These are phyloP conservation scores for Etheostoma cragini DNA, from an alignment of 2,113 vertebrate genomes.

Conservation along the genomic window DNA sequence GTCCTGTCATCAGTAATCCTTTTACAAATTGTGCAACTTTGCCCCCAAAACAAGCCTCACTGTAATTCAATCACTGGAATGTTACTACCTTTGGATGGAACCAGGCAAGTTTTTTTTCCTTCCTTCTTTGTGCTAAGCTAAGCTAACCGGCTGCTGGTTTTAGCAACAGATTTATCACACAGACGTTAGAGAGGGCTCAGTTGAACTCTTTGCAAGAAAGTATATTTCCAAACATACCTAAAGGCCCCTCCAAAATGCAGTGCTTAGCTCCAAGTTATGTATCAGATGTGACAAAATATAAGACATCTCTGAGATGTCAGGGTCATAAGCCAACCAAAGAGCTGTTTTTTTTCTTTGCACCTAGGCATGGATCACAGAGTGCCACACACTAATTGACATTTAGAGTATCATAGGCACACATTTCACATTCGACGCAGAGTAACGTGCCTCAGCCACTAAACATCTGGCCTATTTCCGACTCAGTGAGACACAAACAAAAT, in stretches of 20 bases:
- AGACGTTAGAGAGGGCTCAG: background rate
- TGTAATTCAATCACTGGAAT: too few relatives aligned
- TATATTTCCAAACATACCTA: background rate
- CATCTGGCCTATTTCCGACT: slow-evolving; percentile 66
- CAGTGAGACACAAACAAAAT: slow-evolving; percentile 52
- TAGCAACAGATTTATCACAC: background rate
- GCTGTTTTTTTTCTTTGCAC: background rate
- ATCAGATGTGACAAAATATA: slow-evolving; percentile 25
- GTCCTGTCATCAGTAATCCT: background rate
- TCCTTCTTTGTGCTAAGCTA: background rate
- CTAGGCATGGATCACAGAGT: slow-evolving; percentile 41
- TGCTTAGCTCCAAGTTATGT: slow-evolving; percentile 28
- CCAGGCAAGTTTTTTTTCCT: background rate
- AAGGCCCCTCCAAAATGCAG: background rate
- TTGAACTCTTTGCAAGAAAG: background rate
- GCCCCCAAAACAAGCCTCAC: too few relatives aligned
- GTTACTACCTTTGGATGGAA: background rate
- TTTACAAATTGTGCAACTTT: too few relatives aligned
- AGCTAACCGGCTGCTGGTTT: background rate
- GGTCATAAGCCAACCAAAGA: slow-evolving; percentile 47
- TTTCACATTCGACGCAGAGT: slow-evolving; percentile 33
- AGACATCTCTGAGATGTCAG: slow-evolving; percentile 45
- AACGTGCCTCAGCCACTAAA: slow-evolving; percentile 59
- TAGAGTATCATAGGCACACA: slow-evolving; percentile 27
- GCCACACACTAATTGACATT: slow-evolving; percentile 49